Evolutionary conservation across 2,797 vertebrate species (phyloP), one percentile per base, ranked within the genome.

Genomic region (Calcarius lapponicus): DNA sequence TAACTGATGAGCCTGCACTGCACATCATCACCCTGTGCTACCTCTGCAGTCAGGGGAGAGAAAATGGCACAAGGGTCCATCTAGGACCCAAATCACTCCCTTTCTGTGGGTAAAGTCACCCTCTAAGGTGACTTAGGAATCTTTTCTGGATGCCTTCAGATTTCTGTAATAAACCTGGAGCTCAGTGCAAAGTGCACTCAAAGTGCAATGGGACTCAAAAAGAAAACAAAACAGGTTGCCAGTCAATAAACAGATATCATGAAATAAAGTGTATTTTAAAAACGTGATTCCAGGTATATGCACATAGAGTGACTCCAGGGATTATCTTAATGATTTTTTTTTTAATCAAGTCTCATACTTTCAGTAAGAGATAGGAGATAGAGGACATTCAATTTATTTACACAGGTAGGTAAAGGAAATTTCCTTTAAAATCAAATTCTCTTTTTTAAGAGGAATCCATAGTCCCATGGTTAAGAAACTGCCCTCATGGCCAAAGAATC

Each of bases 401-500:
- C n/a, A 83, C 15, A 58, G 31, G 13, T 8, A 57, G 50, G 34
- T 69, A 67, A 83, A 92, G 74, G 58, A 75, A 88, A 81, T 76
- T 83, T 87, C 25, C 53, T 91, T 95, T 80, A 71, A 94, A 93
- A 93, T 86, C 12, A 79, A 74, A 90, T 91, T 80, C 32, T 56
- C 32, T 83, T 20, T 56, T 48, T 79, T 28, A 67, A 94, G 75
- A 92, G 42, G 82, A 84, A 91, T 72, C 57, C 61, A 78, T 15
- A 82, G 50, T 38, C 16, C 20, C 56, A 34, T 50, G 45, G 70
- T 86, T 93, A 85, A 94, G 86, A 85, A 90, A 69, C 42, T 84
- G 60, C 65, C 85, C 92, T 69, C 24, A 29, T 26, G 69, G 74
- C 87, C 93, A 93, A 90, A 80, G 83, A 93, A 96, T 60, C 25